Evolutionary conservation across 1,140 invertebrate species (phyloP), one percentile per base, ranked within the genome.

Genomic region (Bombus superbus): DNA sequence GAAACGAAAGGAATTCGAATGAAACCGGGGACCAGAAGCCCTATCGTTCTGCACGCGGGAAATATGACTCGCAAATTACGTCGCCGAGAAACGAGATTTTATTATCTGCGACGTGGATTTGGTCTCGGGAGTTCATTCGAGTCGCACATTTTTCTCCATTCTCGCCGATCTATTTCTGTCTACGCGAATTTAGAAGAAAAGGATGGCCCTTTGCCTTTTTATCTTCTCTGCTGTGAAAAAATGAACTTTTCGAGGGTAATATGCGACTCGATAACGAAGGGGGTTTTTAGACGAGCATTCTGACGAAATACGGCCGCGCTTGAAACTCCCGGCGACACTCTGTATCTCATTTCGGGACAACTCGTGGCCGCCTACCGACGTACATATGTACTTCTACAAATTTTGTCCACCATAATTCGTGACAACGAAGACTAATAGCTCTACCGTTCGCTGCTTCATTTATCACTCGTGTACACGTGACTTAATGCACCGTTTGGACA

Each of bases 381-480:
- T 15, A 38, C 35, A 25, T 25, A 42, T 40, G 62, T 80, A 35
- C 32, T 35, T n/a, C 32, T 42, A 44, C 64, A 47, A 80, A 66
- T 80, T 80, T 80, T 53, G 78, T 69, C 42, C 78, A 53, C 78
- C 42, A 69, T 80, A 80, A 80, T 69, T 69, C 78, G 64, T 11
- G 78, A 69, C 78, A 80, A 80, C 78, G 78, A 80, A 80, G 78
- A 80, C 78, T 80, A 80, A 80, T 80, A 80, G 78, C 78, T 40
- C n/a, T 74, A 32, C 72, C 69, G 80, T 47, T 13, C 47, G 10
- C 28, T n/a, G 80, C 28, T 38, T 73, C 80, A 81, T 81, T 73
- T 81, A 72, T 74, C 68, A 72, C 80, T 15, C 53, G 53, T 11
- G 28, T 81, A 62, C 22, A 81, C 69, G 68, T 62, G 69, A 81